Conservation (phyloP, 2,797 vertebrate species). For the Sebastes taczanowskii region DNA sequence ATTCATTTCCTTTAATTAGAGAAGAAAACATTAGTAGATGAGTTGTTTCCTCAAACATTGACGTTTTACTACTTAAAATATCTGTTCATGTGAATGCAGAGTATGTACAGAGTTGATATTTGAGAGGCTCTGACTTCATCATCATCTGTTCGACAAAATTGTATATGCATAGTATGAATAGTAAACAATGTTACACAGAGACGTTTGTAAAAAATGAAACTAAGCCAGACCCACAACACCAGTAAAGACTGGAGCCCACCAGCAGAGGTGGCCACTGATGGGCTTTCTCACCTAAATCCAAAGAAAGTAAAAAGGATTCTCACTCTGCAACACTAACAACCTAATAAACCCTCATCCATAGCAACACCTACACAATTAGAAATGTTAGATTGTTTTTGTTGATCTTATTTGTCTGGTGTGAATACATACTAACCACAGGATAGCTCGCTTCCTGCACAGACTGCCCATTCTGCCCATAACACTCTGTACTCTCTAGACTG, state of each 20-base stretch:
- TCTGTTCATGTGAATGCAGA: not conserved
- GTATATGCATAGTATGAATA: not conserved
- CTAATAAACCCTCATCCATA: not conserved
- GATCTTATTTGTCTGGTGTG: not conserved
- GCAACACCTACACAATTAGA: not conserved
- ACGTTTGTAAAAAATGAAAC: not conserved
- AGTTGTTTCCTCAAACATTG: not conserved
- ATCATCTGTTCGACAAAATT: not conserved
- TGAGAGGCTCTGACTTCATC: not conserved
- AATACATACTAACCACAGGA: not conserved
- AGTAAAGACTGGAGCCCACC: not conserved
- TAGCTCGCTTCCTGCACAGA: not conserved
- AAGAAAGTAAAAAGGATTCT: not conserved
- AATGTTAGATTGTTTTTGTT: not conserved
- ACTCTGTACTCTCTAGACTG: not conserved
- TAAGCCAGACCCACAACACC: not conserved
- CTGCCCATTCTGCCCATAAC: not conserved
- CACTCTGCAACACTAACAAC: not conserved
- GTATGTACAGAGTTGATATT: not conserved
- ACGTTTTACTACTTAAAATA: not conserved
- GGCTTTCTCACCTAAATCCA: not conserved
- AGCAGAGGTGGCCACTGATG: not conserved
- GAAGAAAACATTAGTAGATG: not conserved
- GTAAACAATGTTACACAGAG: not conserved
- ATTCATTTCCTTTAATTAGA: not conserved